Evolutionary conservation across 2,797 vertebrate species (phyloP).

Genomic region (Octomys mimax): DNA sequence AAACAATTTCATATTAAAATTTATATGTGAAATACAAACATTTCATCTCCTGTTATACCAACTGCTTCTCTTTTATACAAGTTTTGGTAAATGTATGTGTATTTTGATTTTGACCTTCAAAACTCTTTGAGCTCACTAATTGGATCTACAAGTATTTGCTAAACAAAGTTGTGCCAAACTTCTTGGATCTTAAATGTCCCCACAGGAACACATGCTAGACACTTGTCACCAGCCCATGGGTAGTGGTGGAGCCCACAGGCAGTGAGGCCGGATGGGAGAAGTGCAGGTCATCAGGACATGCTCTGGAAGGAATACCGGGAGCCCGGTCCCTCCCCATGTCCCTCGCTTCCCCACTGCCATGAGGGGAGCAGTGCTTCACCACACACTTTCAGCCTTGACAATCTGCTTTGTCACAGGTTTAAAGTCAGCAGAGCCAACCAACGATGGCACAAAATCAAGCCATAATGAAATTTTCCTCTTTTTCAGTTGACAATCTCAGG

Average conservation of each 20-base stretch:
- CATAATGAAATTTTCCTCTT: neutral
- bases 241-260: neutral
- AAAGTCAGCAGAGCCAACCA: too few relatives aligned
- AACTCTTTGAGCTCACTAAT: neutral
- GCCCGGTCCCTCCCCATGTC: neutral
- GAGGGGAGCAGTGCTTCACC: neutral
- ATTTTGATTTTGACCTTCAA: constrained; percentile 49
- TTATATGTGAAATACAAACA: neutral
- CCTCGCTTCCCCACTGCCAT: neutral
- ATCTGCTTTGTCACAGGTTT: too few relatives aligned
- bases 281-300: too few relatives aligned
- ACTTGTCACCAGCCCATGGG: too few relatives aligned
- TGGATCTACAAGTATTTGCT: neutral
- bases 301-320: fast-evolving
- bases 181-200: neutral
- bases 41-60: neutral
- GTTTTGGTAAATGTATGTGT: neutral
- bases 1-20: constrained; percentile 11
- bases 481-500: neutral
- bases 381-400: neutral
- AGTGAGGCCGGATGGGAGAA: neutral
- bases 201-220: neutral
- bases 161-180: constrained; percentile 7
- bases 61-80: neutral
- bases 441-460: neutral